These are phyloP conservation scores for Flabesymbios commensalis DNA, from an alignment of 2,888 invertebrate genomes.

Conservation along the genomic window DNA sequence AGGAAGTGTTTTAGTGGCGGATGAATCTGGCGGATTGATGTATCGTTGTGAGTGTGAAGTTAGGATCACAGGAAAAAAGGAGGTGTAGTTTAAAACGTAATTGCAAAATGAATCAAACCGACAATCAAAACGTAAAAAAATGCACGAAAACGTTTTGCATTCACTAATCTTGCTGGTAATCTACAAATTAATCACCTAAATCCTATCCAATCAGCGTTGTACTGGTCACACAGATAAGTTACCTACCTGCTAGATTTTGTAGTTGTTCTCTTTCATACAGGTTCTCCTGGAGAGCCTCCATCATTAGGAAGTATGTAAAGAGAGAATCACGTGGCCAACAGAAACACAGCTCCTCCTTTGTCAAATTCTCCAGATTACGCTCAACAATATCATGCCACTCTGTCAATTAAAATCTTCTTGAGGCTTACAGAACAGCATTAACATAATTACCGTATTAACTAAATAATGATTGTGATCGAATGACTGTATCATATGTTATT, in stretches of 20 bases:
- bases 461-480: neutral
- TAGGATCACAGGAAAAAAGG: no score
- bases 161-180: no score
- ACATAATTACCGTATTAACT: neutral
- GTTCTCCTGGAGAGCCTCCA: slow-evolving; percentile 36
- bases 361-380: slow-evolving; percentile 24
- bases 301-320: slow-evolving; percentile 30
- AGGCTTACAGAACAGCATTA: neutral
- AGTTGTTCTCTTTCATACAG: slow-evolving; percentile 23
- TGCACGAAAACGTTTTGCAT: no score
- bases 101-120: no score
- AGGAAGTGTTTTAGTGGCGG: no score
- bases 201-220: no score
- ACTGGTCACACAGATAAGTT: no score
- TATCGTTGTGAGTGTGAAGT: no score
- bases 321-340: slow-evolving; percentile 36
- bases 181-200: no score
- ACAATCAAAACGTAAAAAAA: no score
- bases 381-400: slow-evolving; percentile 26
- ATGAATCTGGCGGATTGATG: no score
- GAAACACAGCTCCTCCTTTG: slow-evolving; percentile 17
- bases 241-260: slow-evolving; percentile 4
- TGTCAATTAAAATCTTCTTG: neutral
- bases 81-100: no score
- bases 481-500: neutral